A percentile compares a stretch with the other conserved stretches of the same genome.
Conservation (phyloP, 2,888 invertebrate genomes). For the Nymphalis polychloros region DNA sequence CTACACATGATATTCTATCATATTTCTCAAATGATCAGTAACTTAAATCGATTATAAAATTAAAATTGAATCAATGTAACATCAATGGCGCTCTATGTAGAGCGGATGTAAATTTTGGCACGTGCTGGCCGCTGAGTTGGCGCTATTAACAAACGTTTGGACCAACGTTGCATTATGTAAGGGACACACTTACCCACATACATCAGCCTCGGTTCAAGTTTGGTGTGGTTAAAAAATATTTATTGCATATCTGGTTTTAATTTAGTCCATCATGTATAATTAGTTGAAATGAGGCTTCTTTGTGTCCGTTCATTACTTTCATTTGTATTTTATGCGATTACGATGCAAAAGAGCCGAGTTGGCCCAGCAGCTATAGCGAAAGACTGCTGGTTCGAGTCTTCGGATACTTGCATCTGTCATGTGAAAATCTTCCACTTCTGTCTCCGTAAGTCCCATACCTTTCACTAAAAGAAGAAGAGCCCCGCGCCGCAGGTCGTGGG, state of each 20-base stretch:
- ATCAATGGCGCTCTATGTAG: slow-evolving; percentile 12
- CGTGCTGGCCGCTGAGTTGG: slow-evolving; percentile 31
- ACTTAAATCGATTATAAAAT: not conserved
- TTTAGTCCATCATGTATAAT: slow-evolving; percentile 3
- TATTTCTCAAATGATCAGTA: not conserved
- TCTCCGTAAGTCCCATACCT: too few species aligned
- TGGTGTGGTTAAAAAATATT: slow-evolving; percentile 30
- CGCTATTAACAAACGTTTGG: slow-evolving; percentile 36
- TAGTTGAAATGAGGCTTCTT: slow-evolving; percentile 11
- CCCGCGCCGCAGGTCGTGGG: too few species aligned
- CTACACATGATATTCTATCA: not conserved
- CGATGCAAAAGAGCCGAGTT: too few species aligned
- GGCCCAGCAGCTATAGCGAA: too few species aligned
- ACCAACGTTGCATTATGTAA: slow-evolving; percentile 46
- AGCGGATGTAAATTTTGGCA: slow-evolving; percentile 24
- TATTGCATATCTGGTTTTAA: slow-evolving; percentile 20
- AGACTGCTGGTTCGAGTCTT: too few species aligned
- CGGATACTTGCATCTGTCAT: too few species aligned
- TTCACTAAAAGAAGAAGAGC: too few species aligned
- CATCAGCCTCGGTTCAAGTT: slow-evolving; percentile 38
- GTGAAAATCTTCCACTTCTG: too few species aligned
- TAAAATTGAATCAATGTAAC: not conserved
- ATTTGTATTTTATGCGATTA: not conserved
- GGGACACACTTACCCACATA: slow-evolving; percentile 46
- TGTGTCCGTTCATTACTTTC: not conserved